phyloP scores from a whole-genome alignment of 2,797 vertebrate species.

The Sphenopsis melanotis region DNA sequence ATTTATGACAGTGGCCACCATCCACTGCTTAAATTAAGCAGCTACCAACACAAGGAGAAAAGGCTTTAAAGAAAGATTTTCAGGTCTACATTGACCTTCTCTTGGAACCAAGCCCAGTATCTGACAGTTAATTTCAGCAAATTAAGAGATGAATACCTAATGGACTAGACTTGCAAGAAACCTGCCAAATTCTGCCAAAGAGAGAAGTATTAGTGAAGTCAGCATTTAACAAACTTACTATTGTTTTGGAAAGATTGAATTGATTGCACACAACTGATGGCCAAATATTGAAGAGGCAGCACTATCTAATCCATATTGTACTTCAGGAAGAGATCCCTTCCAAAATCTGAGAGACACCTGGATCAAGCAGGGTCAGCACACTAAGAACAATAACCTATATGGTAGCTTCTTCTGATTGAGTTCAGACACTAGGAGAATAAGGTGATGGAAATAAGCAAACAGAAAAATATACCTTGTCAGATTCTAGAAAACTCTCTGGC shows the following conservation, averaged over 20 bases:
- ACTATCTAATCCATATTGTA: background rate
- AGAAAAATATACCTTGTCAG: background rate
- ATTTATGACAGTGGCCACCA: background rate
- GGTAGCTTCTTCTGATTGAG: background rate
- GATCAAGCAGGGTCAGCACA: background rate
- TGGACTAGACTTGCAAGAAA: background rate
- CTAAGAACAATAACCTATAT: background rate
- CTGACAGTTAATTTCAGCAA: conserved; percentile 4
- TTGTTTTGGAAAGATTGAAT: background rate
- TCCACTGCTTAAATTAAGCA: background rate
- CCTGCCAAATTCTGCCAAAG: background rate
- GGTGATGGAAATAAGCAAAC: background rate
- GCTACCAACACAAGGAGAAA: background rate
- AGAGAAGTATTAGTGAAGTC: background rate
- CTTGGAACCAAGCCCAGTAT: background rate
- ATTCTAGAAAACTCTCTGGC: background rate
- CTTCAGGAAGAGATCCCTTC: background rate
- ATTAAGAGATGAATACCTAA: conserved; percentile 14
- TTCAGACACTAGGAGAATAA: background rate
- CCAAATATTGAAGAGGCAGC: background rate
- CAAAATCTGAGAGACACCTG: background rate
- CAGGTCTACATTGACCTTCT: background rate
- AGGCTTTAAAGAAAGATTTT: background rate
- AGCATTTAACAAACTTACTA: background rate
- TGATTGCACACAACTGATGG: background rate